Percentiles rank a stretch among this genome's conserved stretches.
phyloP scores from a whole-genome alignment of 2,797 vertebrate genomes.

The Gymnodraco acuticeps region DNA sequence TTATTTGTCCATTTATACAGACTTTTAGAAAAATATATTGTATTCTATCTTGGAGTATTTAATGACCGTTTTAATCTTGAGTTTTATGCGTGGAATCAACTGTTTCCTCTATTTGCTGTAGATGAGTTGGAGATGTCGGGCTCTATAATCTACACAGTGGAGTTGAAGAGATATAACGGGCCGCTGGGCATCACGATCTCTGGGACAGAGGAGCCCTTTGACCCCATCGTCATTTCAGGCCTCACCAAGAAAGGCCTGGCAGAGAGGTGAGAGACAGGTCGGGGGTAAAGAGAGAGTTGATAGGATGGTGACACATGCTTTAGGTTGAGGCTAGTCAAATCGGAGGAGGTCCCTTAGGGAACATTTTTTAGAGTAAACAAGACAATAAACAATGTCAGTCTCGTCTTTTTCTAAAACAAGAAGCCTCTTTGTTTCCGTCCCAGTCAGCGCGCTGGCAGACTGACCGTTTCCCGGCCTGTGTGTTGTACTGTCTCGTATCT shows the following conservation, averaged over 20 bases:
- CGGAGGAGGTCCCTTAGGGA: not conserved
- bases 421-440: conserved; percentile 64
- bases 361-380: conserved; percentile 9
- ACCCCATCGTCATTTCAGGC: conserved; percentile 97
- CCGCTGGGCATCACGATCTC: conserved; percentile 99
- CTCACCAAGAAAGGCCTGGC: conserved; percentile 96
- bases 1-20: not conserved
- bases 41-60: not conserved
- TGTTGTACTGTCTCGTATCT: conserved; percentile 60
- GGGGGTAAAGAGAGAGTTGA: conserved; percentile 20
- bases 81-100: not conserved
- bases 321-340: conserved; percentile 9
- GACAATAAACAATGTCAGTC: conserved; percentile 57
- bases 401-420: conserved; percentile 61
- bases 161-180: conserved; percentile 94
- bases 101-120: conserved; percentile 57
- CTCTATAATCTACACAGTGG: conserved; percentile 97
- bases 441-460: conserved; percentile 52
- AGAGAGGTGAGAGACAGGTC: conserved; percentile 89
- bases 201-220: conserved; percentile 97
- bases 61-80: not conserved
- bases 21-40: not conserved
- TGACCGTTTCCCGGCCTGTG: conserved; percentile 34
- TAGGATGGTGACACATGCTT: conserved; percentile 15
- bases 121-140: conserved; percentile 96